Percentiles rank a stretch among this genome's conserved stretches.
Evolutionary conservation across 2,797 vertebrate genomes (phyloP).

Genomic region (Nyctibius grandis): DNA sequence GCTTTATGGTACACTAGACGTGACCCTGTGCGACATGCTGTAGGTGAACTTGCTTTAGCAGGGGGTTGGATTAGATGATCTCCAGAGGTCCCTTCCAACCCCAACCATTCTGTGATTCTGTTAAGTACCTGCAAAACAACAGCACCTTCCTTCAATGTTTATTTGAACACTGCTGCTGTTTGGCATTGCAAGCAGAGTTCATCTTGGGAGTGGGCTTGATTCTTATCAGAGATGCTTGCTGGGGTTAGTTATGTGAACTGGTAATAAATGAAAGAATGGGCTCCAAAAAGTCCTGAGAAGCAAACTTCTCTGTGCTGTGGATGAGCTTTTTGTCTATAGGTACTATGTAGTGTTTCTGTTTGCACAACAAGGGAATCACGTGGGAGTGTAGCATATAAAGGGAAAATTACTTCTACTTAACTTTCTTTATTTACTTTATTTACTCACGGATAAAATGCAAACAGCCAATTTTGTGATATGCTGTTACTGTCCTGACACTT

Average conservation of each 20-base stretch:
- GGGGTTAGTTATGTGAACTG: not conserved
- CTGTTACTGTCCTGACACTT: not conserved
- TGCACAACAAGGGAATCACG: not conserved
- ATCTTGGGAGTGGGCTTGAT: not conserved
- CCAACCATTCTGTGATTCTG: too few relatives aligned
- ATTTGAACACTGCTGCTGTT: not conserved
- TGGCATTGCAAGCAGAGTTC: not conserved
- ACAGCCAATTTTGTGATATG: not conserved
- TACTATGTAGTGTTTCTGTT: not conserved
- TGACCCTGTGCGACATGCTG: too few relatives aligned
- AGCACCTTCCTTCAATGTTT: not conserved
- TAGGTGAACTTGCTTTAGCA: too few relatives aligned
- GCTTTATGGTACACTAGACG: too few relatives aligned
- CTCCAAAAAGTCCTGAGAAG: not conserved
- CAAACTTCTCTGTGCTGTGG: not conserved
- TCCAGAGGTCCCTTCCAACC: too few relatives aligned
- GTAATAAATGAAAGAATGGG: not conserved
- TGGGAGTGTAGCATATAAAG: not conserved
- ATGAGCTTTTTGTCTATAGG: not conserved
- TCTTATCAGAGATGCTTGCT: not conserved
- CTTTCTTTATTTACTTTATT: not conserved
- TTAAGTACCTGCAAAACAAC: not conserved
- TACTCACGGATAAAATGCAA: not conserved
- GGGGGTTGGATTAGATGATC: too few relatives aligned
- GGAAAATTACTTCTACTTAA: not conserved